These are phyloP conservation scores for Drosophila gaucha DNA, from an alignment of 2,888 invertebrate genomes.

Conservation along the genomic window DNA sequence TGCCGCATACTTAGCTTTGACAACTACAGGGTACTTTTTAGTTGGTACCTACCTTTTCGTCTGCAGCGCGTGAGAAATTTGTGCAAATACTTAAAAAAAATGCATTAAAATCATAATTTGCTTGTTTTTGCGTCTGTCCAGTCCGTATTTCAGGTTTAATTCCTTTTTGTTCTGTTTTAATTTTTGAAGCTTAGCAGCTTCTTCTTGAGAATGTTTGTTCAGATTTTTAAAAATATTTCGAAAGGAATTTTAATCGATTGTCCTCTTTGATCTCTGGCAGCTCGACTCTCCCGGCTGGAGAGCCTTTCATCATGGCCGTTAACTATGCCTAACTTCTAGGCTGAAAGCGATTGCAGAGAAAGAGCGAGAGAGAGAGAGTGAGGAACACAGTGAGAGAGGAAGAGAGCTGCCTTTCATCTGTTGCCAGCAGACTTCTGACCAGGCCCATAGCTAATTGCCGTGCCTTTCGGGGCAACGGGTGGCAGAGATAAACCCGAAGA, in stretches of 20 bases:
- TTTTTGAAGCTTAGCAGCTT: conserved; percentile 9
- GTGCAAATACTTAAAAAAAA: neutral
- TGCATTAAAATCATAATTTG: neutral
- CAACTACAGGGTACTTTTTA: neutral
- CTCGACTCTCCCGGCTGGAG: conserved; percentile 20
- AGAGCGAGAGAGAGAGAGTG: neutral
- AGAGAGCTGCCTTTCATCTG: conserved; percentile 56
- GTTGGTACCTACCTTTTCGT: neutral
- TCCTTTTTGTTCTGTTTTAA: neutral
- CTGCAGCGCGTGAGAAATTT: neutral
- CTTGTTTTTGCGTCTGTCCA: neutral
- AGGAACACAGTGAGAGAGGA: neutral
- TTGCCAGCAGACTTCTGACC: conserved; percentile 27
- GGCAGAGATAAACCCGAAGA: conserved; percentile 36
- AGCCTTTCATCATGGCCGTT: conserved; percentile 32
- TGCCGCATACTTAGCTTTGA: no score
- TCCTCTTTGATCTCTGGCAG: conserved; percentile 62
- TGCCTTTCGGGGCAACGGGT: conserved; percentile 31
- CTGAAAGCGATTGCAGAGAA: conserved; percentile 15
- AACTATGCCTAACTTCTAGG: conserved; percentile 37
- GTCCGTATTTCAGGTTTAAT: neutral
- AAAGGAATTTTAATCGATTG: conserved; percentile 65
- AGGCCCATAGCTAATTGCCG: conserved; percentile 62
- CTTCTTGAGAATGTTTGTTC: conserved; percentile 24
- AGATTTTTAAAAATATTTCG: conserved; percentile 32